Evolutionary conservation across 2,888 invertebrate species (phyloP).

Genomic region (Amblyjoppa fuscipennis): DNA sequence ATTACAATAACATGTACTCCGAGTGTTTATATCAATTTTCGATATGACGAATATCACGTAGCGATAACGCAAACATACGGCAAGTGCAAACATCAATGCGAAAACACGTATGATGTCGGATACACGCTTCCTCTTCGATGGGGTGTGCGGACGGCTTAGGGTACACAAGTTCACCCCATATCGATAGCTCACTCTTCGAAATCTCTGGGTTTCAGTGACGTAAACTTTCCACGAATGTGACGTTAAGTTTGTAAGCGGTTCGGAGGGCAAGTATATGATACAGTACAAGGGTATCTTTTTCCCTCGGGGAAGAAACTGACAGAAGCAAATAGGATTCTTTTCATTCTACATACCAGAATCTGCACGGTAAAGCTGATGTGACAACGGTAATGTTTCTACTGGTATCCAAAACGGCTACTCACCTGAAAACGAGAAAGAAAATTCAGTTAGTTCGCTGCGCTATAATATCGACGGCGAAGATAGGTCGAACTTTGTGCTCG

Average conservation of each 20-base stretch:
- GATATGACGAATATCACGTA: neutral
- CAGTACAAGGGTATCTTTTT: neutral
- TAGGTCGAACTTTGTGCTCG: neutral
- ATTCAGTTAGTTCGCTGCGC: neutral
- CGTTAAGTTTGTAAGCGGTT: neutral
- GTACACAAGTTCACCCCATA: neutral
- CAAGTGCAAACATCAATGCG: slow-evolving; percentile 27
- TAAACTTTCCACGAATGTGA: neutral
- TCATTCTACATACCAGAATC: slow-evolving; percentile 2
- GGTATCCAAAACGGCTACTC: slow-evolving; percentile 21
- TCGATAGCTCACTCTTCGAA: slow-evolving; percentile 2
- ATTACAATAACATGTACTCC: slow-evolving; percentile 38
- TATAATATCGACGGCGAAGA: neutral
- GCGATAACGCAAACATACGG: slow-evolving; percentile 22
- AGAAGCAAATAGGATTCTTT: neutral
- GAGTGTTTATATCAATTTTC: neutral
- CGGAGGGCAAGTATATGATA: neutral
- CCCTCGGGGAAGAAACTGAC: too few species aligned
- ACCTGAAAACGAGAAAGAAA: slow-evolving; percentile 37
- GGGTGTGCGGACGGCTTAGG: neutral
- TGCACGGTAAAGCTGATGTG: neutral
- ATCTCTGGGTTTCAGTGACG: neutral
- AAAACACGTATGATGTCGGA: slow-evolving; percentile 34
- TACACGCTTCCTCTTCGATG: slow-evolving; percentile 9
- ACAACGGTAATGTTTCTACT: neutral